Evolutionary conservation across 2,888 invertebrate genomes (phyloP), one percentile per base, ranked within the genome.

Genomic region (Polyploca ridens): DNA sequence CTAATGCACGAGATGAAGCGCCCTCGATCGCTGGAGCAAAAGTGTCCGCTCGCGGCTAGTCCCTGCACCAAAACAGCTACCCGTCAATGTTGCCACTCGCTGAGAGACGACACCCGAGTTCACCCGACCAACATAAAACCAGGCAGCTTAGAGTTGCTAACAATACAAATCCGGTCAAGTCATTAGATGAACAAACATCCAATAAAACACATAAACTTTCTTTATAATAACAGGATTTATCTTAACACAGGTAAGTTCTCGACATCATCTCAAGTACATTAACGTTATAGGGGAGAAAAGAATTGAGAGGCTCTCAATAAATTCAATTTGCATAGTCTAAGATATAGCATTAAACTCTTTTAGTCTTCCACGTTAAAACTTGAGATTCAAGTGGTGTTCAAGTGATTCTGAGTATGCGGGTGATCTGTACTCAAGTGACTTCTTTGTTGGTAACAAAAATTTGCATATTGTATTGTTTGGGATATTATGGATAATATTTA

Each of bases 321-420:
- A 71, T 68, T 67, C 62, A 67, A 83, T 86, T 82, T 84, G 83
- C 85, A 83, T 84, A 83, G 78, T 83, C 83, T 85, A 78, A 83
- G 83, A 82, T 68, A 68, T 41, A 71, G 76, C 80, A 78, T 82
- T 79, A 77, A 81, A 79, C 79, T 78, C 74, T 77, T 75, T 63
- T 72, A 65, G 62, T 64, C 66, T 66, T 63, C 64, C 14, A 61
- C 14, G 63, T 33, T 35, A 44, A 63, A 19, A 10, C 16, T 68
- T 57, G 70, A 68, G 70, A 72, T 71, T 75, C 64, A 70, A 79
- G 78, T 66, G 75, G 63, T n/a, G 62, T 71, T 75, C 63, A 70
- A 79, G 77, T 66, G 75, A 62, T n/a, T 63, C 44, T 49, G 65
- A 90, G 88, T 80, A 90, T 91, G 86, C 91, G 91, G 91, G 91